These are phyloP conservation scores for Lindbergichthys nudifrons DNA, from an alignment of 2,797 vertebrate species.

Conservation along the genomic window DNA sequence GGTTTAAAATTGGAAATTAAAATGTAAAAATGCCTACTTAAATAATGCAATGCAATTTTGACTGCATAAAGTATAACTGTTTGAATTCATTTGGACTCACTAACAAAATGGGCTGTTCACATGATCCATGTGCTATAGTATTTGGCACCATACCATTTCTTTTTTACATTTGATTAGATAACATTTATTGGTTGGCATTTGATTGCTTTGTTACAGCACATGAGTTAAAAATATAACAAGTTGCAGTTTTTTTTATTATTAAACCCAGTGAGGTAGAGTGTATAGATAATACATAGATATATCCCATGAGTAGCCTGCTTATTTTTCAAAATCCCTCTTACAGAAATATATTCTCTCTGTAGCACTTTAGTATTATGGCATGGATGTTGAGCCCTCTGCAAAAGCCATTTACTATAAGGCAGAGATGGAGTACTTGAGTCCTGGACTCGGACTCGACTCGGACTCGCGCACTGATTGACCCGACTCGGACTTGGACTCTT, in stretches of 20 bases:
- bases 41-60: not conserved
- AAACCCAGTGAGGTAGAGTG: no score
- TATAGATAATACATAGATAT: not conserved
- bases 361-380: slow-evolving; percentile 1
- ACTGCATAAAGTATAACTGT: not conserved
- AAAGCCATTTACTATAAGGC: slow-evolving; percentile 37
- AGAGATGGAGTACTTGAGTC: no score
- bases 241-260: no score
- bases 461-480: no score
- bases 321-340: slow-evolving; percentile 20
- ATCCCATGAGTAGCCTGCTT: slow-evolving; percentile 11
- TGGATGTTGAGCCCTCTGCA: slow-evolving; percentile 24
- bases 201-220: no score
- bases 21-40: not conserved
- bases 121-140: not conserved
- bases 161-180: no score
- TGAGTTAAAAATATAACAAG: no score
- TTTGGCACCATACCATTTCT: not conserved
- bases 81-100: not conserved
- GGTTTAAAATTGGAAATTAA: not conserved
- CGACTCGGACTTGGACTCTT: no score
- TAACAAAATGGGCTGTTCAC: not conserved
- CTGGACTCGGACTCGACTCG: no score
- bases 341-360: not conserved
- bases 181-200: no score